Conservation (phyloP, 2,113 vertebrate species). For the Phaethon lepturus region DNA sequence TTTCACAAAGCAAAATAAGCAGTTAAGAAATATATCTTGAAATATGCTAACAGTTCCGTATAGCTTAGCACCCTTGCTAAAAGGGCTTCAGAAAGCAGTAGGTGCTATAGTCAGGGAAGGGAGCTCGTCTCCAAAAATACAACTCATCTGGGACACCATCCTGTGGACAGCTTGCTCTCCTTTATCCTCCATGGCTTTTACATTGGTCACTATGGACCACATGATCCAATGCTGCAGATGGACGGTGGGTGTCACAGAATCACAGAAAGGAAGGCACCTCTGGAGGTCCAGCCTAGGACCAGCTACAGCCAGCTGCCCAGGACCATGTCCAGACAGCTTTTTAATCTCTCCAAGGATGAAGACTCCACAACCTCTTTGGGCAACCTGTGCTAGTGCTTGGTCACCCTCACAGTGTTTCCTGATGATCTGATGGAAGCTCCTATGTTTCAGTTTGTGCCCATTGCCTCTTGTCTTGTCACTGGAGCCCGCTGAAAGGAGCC, state of each 20-base stretch:
- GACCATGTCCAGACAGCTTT: neutral
- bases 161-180: neutral
- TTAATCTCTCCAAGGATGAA: neutral
- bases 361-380: neutral
- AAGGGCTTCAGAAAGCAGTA: neutral
- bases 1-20: neutral
- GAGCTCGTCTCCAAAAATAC: neutral
- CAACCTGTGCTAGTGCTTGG: neutral
- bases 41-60: rapidly evolving
- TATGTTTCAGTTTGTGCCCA: neutral
- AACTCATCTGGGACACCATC: neutral
- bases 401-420: neutral
- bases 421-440: neutral
- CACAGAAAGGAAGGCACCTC: neutral
- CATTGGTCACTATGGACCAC: rapidly evolving
- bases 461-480: neutral
- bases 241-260: neutral
- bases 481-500: neutral
- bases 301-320: neutral
- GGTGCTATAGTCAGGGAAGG: neutral
- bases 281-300: neutral
- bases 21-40: neutral
- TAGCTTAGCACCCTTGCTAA: neutral
- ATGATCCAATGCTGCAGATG: rapidly evolving
- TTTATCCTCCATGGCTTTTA: neutral